These are phyloP conservation scores for Xestia c-nigrum DNA, from an alignment of 2,888 invertebrate species.

Conservation along the genomic window DNA sequence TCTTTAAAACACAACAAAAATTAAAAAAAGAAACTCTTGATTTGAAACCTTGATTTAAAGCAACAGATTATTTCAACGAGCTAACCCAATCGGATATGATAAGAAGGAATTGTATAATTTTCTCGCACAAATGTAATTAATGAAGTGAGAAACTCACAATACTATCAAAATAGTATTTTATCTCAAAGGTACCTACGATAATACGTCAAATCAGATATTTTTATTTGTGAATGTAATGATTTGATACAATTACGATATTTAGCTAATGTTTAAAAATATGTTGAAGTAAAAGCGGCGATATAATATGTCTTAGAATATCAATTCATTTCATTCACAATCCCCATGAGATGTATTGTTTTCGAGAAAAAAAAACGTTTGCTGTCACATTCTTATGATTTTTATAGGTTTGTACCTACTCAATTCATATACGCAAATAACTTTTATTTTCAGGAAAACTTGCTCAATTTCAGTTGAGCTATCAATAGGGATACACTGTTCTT, in stretches of 20 bases:
- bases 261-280: background rate
- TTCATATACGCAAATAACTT: slow-evolving; percentile 3
- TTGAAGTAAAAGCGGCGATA: background rate
- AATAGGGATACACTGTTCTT: background rate
- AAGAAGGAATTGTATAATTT: slow-evolving; percentile 24
- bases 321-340: slow-evolving; percentile 39
- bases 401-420: background rate
- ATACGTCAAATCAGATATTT: background rate
- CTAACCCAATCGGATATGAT: slow-evolving; percentile 33
- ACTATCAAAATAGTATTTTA: slow-evolving; percentile 22
- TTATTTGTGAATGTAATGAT: slow-evolving; percentile 39
- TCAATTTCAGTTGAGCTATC: background rate
- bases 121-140: background rate
- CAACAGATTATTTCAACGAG: slow-evolving; percentile 7
- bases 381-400: background rate
- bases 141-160: slow-evolving; percentile 11
- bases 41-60: slow-evolving; percentile 5
- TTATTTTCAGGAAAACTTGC: slow-evolving; percentile 25
- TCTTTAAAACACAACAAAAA: background rate
- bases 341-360: slow-evolving; percentile 1
- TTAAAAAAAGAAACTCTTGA: background rate
- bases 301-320: background rate
- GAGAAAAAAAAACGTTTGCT: slow-evolving; percentile 59
- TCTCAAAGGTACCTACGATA: slow-evolving; percentile 54
- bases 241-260: slow-evolving; percentile 1